Conservation (phyloP, 2,888 invertebrate species). For the Dicyrtomina minuta region DNA sequence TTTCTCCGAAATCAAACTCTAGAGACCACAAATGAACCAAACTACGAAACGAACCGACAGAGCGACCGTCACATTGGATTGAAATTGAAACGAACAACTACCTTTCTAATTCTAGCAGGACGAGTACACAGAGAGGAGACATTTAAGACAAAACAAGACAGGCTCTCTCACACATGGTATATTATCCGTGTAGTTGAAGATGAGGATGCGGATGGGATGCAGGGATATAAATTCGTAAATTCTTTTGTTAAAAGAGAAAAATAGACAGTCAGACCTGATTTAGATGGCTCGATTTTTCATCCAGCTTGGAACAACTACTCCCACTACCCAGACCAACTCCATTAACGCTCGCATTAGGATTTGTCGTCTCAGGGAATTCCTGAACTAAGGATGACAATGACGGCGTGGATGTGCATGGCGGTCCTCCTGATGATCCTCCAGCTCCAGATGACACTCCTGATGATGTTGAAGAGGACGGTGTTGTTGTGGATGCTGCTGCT, state of each 20-base stretch:
- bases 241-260: constrained; percentile 24
- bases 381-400: constrained; percentile 13
- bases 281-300: constrained; percentile 35
- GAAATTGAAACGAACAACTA: too few species aligned
- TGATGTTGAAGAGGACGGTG: constrained; percentile 18
- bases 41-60: too few species aligned
- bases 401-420: constrained; percentile 11
- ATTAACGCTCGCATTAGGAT: constrained; percentile 17
- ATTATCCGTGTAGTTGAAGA: too few species aligned
- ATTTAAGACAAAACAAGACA: not conserved
- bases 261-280: constrained; percentile 30
- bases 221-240: constrained; percentile 14
- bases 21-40: not conserved
- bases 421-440: not conserved
- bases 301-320: constrained; percentile 7
- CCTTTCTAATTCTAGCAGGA: not conserved
- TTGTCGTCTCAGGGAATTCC: constrained; percentile 26
- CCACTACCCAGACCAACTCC: constrained; percentile 7
- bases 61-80: too few species aligned
- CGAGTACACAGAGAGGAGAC: not conserved
- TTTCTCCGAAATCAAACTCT: not conserved
- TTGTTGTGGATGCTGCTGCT: not conserved
- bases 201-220: not conserved
- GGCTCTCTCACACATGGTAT: too few species aligned
- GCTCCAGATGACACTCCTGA: not conserved